Evolutionary conservation across 2,888 invertebrate genomes (phyloP), one percentile per base, ranked within the genome.

Genomic region (Imbricaverruca yamaguchii): DNA sequence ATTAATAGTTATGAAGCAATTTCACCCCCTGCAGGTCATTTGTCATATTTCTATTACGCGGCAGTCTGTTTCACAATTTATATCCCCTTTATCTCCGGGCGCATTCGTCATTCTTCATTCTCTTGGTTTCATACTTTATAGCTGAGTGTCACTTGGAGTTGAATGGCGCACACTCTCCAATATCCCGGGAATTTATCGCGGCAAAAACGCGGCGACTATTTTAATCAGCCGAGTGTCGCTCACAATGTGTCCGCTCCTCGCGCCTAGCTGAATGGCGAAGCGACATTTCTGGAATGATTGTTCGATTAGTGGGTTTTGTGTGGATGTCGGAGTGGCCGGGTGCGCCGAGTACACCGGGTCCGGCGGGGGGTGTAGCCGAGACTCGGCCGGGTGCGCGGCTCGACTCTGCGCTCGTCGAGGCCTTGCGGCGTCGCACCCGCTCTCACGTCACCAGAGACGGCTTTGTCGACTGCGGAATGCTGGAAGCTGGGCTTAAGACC

Each of bases 1-100:
- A 74, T 74, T 74, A 74, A 74, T 74, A 74, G 74, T 69, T 74
- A 74, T 74, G 74, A 74, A 74, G 74, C 74, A 74, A 74, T 74
- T 74, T 74, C 55, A 74, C 53, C 53, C 74, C 74, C 74, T 55
- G 55, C 55, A 23, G 53, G n/a, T 55, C 74, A 74, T 74, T 74
- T 74, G 74, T 74, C 74, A 55, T 74, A 74, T 74, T 74, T 74
- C 74, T 74, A 74, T 74, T 74, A 74, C 74, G 23, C 74, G 53
- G 74, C 74, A 55, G 74, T 55, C 74, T 74, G 74, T 53, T 55
- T 74, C 18, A 55, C 74, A 55, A 74, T 74, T 74, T 74, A 74
- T 74, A 21, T 74, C 18, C 74, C 74, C 74, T 74, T 74, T 74
- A 74, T 74, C 74, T 74, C 53, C 74, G 74, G 7, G 53, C 21